These are phyloP conservation scores for Lepisosteus oculatus DNA, from an alignment of 2,113 vertebrate genomes.

Conservation along the genomic window DNA sequence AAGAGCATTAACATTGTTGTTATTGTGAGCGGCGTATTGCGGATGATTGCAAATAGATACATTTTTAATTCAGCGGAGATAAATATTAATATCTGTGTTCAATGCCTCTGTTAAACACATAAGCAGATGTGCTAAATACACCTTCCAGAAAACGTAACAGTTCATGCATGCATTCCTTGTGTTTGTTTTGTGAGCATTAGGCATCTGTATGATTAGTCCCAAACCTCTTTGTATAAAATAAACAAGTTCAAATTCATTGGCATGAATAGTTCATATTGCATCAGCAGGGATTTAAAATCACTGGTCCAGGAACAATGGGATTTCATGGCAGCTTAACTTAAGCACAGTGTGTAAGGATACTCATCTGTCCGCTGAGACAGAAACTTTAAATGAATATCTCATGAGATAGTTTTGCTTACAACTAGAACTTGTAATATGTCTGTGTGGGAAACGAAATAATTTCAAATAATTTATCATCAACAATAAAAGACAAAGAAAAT, in stretches of 20 bases:
- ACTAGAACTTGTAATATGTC: constrained; percentile 6
- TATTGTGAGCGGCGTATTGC: too few species aligned
- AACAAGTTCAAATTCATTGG: constrained; percentile 39
- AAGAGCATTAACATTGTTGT: too few species aligned
- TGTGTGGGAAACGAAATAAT: constrained; percentile 2
- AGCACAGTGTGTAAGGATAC: constrained; percentile 46
- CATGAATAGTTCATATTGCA: constrained; percentile 29
- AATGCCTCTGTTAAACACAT: constrained; percentile 24
- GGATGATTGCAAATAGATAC: too few species aligned
- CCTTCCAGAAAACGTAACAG: constrained; percentile 41
- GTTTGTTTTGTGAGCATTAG: neutral
- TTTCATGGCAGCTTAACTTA: constrained; percentile 64
- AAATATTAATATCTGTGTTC: constrained; percentile 15
- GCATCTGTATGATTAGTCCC: constrained; percentile 9
- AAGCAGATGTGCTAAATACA: constrained; percentile 53
- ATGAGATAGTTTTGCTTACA: constrained; percentile 37
- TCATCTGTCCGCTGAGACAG: constrained; percentile 57
- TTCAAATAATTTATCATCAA: too few species aligned
- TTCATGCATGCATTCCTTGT: constrained; percentile 36
- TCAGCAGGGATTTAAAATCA: constrained; percentile 38
- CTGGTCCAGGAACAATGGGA: constrained; percentile 45
- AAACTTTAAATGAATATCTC: constrained; percentile 52
- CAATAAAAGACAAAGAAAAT: neutral
- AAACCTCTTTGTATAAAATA: constrained; percentile 34
- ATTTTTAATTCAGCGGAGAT: too few species aligned